Conservation (phyloP, 1,140 invertebrate species). For the Temnothorax longispinosus region DNA sequence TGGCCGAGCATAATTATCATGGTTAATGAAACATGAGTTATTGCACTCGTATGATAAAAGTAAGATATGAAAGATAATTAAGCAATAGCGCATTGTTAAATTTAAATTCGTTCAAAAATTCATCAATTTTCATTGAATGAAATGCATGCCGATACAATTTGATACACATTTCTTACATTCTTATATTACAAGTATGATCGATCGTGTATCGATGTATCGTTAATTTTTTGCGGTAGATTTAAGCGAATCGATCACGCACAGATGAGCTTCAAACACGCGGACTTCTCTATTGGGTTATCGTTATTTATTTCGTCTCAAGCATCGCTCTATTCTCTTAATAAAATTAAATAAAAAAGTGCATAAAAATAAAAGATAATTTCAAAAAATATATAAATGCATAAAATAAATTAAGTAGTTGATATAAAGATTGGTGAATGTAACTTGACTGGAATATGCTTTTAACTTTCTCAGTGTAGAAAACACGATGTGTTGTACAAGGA, state of each 20-base stretch:
- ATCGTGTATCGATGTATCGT: background rate
- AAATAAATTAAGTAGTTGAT: background rate
- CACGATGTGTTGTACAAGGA: background rate
- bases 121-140: background rate
- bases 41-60: conserved; percentile 14
- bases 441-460: background rate
- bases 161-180: background rate
- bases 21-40: conserved; percentile 37
- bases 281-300: background rate
- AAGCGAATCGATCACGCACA: conserved; percentile 26
- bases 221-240: conserved; percentile 6
- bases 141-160: background rate
- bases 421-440: conserved; percentile 10
- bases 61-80: conserved; percentile 9
- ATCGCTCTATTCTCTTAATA: conserved; percentile 11
- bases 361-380: background rate
- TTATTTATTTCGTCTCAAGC: conserved; percentile 27
- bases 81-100: conserved; percentile 8
- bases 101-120: background rate
- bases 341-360: background rate
- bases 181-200: background rate
- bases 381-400: background rate
- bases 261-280: background rate
- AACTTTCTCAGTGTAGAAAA: conserved; percentile 3
- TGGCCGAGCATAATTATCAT: conserved; percentile 14